These are phyloP conservation scores for Hydractinia symbiolongicarpus DNA, from an alignment of 30 jellyfish, hydroid and myxozoan genomes.

Conservation along the genomic window DNA sequence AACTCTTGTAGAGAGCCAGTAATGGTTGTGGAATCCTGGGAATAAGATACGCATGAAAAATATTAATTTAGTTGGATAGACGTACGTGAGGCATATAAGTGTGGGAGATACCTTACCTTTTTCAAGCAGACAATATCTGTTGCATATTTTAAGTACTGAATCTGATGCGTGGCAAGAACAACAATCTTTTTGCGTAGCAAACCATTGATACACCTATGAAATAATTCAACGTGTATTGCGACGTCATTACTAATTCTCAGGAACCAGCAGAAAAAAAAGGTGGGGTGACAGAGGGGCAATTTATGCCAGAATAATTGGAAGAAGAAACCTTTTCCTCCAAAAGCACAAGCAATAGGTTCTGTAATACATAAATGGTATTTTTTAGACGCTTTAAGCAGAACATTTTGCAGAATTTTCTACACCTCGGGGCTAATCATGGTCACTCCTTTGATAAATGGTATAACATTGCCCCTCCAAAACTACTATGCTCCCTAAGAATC, in stretches of 20 bases:
- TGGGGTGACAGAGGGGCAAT: neutral
- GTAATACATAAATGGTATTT: no score
- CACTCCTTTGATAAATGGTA: neutral
- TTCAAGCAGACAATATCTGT: conserved; percentile 37
- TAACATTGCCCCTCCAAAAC: neutral
- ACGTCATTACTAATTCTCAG: neutral
- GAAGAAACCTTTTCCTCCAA: no score
- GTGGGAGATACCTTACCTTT: conserved; percentile 29
- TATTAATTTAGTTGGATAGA: no score
- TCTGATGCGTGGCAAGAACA: conserved; percentile 54
- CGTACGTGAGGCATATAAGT: no score
- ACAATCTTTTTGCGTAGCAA: conserved; percentile 32
- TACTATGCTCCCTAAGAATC: no score
- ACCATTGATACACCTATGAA: conserved; percentile 60
- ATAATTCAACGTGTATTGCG: neutral
- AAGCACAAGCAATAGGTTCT: no score
- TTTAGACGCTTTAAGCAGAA: no score
- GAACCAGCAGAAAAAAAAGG: neutral
- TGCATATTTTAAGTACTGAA: conserved; percentile 44
- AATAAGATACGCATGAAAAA: no score
- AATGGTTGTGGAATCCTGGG: neutral
- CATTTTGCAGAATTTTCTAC: no score
- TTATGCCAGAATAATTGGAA: neutral
- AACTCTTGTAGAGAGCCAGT: neutral
- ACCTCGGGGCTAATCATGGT: neutral